These are phyloP conservation scores for Wasmannia auropunctata DNA, from an alignment of 1,140 invertebrate species.

Conservation along the genomic window DNA sequence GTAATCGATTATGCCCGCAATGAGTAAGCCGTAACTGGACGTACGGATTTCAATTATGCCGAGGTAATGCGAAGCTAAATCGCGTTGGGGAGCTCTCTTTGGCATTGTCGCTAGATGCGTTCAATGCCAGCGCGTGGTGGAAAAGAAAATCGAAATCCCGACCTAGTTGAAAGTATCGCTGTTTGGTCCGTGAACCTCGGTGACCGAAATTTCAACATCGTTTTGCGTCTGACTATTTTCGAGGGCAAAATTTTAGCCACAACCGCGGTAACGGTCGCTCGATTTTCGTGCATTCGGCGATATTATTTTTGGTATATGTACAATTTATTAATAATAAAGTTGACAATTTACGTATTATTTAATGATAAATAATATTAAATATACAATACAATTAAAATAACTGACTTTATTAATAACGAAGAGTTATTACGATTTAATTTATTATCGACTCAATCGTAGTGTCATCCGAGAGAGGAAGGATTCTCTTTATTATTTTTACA, in stretches of 20 bases:
- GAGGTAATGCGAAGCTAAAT: conserved; percentile 29
- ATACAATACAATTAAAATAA: neutral
- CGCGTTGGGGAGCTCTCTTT: neutral
- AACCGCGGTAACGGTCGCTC: neutral
- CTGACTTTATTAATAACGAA: neutral
- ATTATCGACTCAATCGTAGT: neutral
- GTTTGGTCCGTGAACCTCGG: conserved; percentile 47
- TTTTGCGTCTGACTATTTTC: neutral
- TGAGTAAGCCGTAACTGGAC: conserved; percentile 37
- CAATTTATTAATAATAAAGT: conserved; percentile 15
- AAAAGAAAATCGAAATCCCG: conserved; percentile 35
- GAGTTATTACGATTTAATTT: conserved; percentile 1
- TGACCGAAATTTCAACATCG: conserved; percentile 33
- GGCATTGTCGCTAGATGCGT: conserved; percentile 22
- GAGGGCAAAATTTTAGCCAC: neutral
- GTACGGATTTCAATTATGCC: conserved; percentile 38
- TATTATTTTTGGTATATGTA: neutral
- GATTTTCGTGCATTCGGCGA: neutral
- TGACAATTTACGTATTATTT: neutral
- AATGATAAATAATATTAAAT: neutral
- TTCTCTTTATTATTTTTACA: neutral
- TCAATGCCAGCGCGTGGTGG: neutral
- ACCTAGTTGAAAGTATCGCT: neutral
- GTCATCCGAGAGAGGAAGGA: neutral
- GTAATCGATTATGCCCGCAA: conserved; percentile 46